Conservation (phyloP, 1,140 invertebrate species). For the Heterodera carotae region DNA sequence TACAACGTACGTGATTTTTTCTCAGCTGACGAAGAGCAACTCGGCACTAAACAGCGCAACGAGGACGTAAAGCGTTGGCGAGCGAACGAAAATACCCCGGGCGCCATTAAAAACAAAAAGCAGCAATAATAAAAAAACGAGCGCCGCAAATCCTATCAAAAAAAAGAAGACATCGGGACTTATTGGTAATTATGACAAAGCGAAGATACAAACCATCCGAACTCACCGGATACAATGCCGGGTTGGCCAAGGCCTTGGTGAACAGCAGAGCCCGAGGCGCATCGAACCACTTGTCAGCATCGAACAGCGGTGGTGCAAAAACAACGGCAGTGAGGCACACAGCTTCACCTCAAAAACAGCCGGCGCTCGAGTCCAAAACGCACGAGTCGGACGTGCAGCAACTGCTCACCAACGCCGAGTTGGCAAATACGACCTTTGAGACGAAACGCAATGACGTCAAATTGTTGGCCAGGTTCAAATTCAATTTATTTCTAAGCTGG, state of each 20-base stretch:
- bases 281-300: slow-evolving; percentile 24
- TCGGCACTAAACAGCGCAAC: neutral
- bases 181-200: slow-evolving; percentile 57
- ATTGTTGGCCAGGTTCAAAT: slow-evolving; percentile 47
- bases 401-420: slow-evolving; percentile 86
- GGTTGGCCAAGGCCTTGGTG: slow-evolving; percentile 59
- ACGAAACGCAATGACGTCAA: slow-evolving; percentile 63
- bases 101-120: neutral
- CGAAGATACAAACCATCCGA: slow-evolving; percentile 50
- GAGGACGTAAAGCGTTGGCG: neutral
- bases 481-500: neutral
- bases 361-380: slow-evolving; percentile 72
- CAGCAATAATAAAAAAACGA: neutral
- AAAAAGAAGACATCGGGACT: too few species aligned
- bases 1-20: neutral
- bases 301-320: slow-evolving; percentile 31
- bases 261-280: slow-evolving; percentile 48
- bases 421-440: slow-evolving; percentile 86
- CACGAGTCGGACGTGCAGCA: slow-evolving; percentile 93
- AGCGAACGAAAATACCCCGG: too few species aligned
- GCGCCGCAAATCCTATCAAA: too few species aligned
- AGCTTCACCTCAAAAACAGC: neutral
- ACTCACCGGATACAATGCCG: slow-evolving; percentile 59
- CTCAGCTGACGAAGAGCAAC: neutral
- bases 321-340: slow-evolving; percentile 40